Conservation (phyloP, 2,113 vertebrate genomes). For the Isichthys henryi region DNA sequence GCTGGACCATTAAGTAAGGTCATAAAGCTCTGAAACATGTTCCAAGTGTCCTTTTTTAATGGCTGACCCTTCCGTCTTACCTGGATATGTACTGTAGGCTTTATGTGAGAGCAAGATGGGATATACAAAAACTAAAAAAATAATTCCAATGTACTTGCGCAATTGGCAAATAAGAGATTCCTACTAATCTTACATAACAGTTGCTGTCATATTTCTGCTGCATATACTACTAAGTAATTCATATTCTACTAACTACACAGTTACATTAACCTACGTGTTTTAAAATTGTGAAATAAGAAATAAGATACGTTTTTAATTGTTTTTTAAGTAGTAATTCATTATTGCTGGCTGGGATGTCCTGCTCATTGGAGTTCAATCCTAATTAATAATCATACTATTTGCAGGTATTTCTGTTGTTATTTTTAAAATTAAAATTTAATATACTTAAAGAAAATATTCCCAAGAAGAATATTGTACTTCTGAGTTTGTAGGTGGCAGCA, state of each 20-base stretch:
- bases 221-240: background rate
- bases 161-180: background rate
- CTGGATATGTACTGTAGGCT: background rate
- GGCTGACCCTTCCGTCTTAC: background rate
- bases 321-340: background rate
- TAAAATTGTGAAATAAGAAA: background rate
- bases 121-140: background rate
- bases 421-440: background rate
- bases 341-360: background rate
- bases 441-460: background rate
- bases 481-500: background rate
- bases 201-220: background rate
- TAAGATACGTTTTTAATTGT: background rate
- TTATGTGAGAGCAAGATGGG: background rate
- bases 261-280: background rate
- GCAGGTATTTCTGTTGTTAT: background rate
- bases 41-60: background rate
- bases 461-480: background rate
- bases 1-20: background rate
- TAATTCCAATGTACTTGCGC: background rate
- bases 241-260: background rate
- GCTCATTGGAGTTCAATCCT: background rate
- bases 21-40: background rate
- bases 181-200: background rate
- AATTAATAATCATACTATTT: background rate